Evolutionary conservation across 2,797 vertebrate genomes (phyloP).

Genomic region (Gallinago nigripennis): DNA sequence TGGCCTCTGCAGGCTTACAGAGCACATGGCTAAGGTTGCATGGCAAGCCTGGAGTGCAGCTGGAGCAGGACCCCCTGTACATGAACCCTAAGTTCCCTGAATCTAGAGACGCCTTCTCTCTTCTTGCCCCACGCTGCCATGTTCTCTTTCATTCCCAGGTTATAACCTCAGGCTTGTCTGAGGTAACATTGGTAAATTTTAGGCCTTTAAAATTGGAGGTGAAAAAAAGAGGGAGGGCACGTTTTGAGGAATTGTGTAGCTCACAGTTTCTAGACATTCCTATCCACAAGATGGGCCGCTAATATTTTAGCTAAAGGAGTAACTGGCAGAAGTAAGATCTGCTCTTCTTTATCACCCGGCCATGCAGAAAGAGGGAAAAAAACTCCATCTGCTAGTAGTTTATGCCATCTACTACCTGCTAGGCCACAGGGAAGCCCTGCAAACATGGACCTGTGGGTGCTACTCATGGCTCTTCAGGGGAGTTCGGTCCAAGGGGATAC

Average conservation of each 20-base stretch:
- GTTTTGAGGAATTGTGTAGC: not conserved
- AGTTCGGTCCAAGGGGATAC: not conserved
- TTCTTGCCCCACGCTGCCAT: not conserved
- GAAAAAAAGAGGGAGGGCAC: not conserved
- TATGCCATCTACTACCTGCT: not conserved
- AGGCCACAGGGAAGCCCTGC: not conserved
- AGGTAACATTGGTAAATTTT: not conserved
- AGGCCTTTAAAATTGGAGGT: not conserved
- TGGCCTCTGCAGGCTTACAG: not conserved
- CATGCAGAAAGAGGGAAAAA: not conserved
- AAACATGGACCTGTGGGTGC: not conserved
- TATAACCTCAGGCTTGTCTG: not conserved
- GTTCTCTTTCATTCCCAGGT: not conserved
- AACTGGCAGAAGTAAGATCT: not conserved
- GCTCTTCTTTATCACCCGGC: not conserved
- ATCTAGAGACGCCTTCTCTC: not conserved
- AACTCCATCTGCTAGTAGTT: not conserved
- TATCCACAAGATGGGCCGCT: not conserved
- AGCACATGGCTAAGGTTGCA: not conserved
- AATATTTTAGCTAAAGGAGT: not conserved
- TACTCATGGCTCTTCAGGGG: accelerated
- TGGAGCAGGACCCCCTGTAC: not conserved
- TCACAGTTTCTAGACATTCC: not conserved
- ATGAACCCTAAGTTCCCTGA: accelerated
- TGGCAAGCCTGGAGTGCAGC: not conserved